A percentile compares a stretch with the other conserved stretches of the same genome.
Conservation (phyloP, 2,113 vertebrate genomes). For the Nothocercus julius region DNA sequence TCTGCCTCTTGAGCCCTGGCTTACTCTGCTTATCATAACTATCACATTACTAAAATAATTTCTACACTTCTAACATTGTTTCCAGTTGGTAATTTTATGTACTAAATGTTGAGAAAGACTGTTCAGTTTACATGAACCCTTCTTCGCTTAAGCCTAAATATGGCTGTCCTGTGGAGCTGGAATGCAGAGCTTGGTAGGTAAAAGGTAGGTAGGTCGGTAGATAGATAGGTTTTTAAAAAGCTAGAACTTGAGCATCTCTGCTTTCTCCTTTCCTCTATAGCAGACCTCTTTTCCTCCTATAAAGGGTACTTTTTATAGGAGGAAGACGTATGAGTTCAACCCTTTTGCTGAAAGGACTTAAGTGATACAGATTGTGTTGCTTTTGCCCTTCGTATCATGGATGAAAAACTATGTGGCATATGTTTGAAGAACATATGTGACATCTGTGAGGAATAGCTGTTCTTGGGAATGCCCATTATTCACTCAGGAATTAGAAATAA, state of each 20-base stretch:
- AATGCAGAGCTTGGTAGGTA: neutral
- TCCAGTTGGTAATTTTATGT: neutral
- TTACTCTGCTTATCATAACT: neutral
- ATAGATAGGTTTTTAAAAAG: neutral
- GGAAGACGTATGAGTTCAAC: neutral
- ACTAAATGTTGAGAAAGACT: neutral
- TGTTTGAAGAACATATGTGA: neutral
- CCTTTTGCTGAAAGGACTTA: neutral
- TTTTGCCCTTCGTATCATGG: neutral
- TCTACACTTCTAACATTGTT: neutral
- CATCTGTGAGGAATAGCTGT: neutral
- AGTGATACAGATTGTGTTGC: neutral
- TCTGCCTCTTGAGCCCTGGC: neutral
- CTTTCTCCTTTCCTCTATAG: neutral
- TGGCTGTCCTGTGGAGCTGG: neutral
- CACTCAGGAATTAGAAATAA: neutral
- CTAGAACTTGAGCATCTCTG: neutral
- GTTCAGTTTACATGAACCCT: neutral
- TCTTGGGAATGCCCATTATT: neutral
- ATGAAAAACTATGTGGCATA: neutral
- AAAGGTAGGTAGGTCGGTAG: neutral
- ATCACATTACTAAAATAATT: neutral
- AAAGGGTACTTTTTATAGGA: neutral
- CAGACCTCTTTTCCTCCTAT: neutral
- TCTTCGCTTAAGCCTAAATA: neutral